Evolutionary conservation across 2,888 invertebrate species (phyloP).

Genomic region (Ophonus ardosiacus): DNA sequence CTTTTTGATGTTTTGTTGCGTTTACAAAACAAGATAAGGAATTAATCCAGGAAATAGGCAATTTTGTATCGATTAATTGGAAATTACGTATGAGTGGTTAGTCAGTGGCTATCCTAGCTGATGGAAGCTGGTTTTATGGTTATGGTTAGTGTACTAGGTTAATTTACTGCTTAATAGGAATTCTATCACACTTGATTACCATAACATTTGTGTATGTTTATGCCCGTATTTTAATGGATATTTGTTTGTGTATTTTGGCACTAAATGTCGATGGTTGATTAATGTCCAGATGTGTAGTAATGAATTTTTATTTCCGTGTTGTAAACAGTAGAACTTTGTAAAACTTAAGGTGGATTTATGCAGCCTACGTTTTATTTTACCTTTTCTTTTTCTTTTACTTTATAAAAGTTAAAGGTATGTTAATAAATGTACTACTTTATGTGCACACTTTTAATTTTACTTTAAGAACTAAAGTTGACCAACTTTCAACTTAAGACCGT

Average conservation of each 20-base stretch:
- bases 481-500: too few species aligned
- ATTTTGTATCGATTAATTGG: constrained; percentile 3
- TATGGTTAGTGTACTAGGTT: neutral
- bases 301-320: neutral
- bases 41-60: constrained; percentile 8
- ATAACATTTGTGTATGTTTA: neutral
- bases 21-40: neutral
- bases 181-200: neutral
- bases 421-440: too few species aligned
- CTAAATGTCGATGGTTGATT: neutral
- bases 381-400: too few species aligned
- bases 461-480: too few species aligned
- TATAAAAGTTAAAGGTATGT: too few species aligned
- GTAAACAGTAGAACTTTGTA: neutral
- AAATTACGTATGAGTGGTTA: neutral
- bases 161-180: neutral
- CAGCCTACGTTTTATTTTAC: too few species aligned
- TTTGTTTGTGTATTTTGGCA: neutral
- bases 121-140: neutral
- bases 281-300: neutral
- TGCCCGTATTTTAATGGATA: neutral
- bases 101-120: neutral
- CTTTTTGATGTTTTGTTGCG: neutral
- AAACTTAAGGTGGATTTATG: too few species aligned
- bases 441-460: too few species aligned